A percentile compares a stretch with the other conserved stretches of the same genome.
phyloP scores from a whole-genome alignment of 2,113 vertebrate genomes.

The Mustela nigripes region DNA sequence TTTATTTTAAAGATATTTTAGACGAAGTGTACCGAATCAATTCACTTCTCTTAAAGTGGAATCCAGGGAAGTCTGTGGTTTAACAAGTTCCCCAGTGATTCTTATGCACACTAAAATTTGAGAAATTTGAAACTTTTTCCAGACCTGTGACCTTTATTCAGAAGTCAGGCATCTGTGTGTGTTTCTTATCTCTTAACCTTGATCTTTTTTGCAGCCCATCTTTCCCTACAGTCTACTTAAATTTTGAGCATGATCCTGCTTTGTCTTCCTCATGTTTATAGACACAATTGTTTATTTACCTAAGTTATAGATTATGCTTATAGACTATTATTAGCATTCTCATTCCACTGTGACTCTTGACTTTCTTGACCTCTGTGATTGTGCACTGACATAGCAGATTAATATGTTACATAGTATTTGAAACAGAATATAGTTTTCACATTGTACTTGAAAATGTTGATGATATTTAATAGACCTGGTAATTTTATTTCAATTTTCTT shows the following conservation, averaged over 20 bases:
- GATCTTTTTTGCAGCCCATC: background rate
- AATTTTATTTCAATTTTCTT: background rate
- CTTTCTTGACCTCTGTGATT: constrained; percentile 27
- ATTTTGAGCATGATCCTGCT: background rate
- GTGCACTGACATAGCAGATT: background rate
- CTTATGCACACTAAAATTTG: background rate
- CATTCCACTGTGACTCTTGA: background rate
- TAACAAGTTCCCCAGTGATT: constrained; percentile 55
- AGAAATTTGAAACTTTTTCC: constrained; percentile 30
- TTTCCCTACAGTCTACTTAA: background rate
- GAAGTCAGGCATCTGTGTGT: constrained; percentile 2
- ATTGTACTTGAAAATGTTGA: background rate
- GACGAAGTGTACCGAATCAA: background rate
- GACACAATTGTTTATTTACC: background rate
- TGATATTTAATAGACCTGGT: background rate
- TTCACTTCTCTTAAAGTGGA: background rate
- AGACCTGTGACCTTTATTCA: constrained; percentile 17
- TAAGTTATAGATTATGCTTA: background rate
- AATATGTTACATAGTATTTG: background rate
- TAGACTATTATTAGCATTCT: background rate
- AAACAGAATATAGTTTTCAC: background rate
- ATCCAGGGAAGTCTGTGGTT: background rate
- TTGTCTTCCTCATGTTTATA: background rate
- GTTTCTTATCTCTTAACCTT: constrained; percentile 22
- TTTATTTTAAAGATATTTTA: constrained; percentile 12